Conservation (phyloP, 2,797 vertebrate genomes). For the Sebastes aleutianus region DNA sequence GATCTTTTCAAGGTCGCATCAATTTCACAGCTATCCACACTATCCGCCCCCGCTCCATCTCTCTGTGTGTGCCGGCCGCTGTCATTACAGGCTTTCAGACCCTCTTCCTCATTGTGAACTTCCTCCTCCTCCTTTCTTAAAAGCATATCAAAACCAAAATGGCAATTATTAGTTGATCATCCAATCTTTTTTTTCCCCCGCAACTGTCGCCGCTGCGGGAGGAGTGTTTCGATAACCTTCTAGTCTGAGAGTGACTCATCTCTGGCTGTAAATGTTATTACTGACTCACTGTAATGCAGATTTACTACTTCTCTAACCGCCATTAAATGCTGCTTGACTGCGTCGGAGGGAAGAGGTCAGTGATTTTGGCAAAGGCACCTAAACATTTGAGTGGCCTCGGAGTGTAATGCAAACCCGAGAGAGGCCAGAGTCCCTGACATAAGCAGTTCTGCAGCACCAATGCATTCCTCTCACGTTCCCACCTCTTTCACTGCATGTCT, state of each 20-base stretch:
- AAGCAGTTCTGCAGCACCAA: constrained; percentile 23
- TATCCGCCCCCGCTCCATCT: constrained; percentile 52
- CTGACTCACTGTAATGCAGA: constrained; percentile 66
- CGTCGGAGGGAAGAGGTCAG: constrained; percentile 40
- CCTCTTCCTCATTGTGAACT: constrained; percentile 53
- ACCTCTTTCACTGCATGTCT: constrained; percentile 26
- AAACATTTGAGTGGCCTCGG: constrained; percentile 30
- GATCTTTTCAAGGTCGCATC: constrained; percentile 80
- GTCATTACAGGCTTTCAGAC: constrained; percentile 73
- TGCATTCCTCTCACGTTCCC: constrained; percentile 34
- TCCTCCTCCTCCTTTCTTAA: constrained; percentile 67
- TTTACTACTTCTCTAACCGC: constrained; percentile 53
- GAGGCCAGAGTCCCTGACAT: constrained; percentile 28
- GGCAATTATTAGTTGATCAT: constrained; percentile 72
- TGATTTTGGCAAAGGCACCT: constrained; percentile 45
- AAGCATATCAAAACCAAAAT: constrained; percentile 72
- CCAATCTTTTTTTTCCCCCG: constrained; percentile 44
- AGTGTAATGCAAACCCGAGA: not conserved
- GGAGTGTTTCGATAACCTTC: constrained; percentile 53
- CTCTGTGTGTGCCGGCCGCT: constrained; percentile 21
- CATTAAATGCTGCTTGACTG: constrained; percentile 64
- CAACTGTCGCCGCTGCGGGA: constrained; percentile 21
- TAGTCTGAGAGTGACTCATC: constrained; percentile 50
- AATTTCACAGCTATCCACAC: constrained; percentile 76
- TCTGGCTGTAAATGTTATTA: constrained; percentile 51